phyloP scores from a whole-genome alignment of 2,888 invertebrate genomes.

The Coecobrya sp. region DNA sequence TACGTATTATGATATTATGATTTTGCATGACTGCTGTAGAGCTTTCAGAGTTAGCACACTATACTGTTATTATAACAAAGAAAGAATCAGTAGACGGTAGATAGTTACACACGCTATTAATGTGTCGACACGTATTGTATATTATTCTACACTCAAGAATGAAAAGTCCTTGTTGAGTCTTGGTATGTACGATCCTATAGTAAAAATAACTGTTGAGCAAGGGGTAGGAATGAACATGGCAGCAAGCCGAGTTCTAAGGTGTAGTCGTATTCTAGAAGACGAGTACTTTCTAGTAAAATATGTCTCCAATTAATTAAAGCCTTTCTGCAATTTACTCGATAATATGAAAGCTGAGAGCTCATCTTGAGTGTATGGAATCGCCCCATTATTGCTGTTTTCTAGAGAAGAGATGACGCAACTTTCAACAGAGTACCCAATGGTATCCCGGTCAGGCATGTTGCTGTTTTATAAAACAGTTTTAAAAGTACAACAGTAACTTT shows the following conservation, averaged over 20 bases:
- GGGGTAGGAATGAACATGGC: background rate
- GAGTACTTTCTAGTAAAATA: constrained; percentile 84
- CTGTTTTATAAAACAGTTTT: constrained; percentile 42
- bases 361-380: constrained; percentile 83
- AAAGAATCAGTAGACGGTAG: background rate
- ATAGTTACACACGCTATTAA: background rate
- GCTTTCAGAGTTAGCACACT: too few species aligned
- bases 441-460: background rate
- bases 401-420: constrained; percentile 31
- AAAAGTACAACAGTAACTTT: constrained; percentile 49
- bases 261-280: background rate
- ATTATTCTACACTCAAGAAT: background rate
- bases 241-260: constrained; percentile 43
- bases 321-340: constrained; percentile 85
- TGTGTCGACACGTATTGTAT: background rate
- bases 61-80: background rate
- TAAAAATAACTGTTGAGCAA: constrained; percentile 42
- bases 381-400: constrained; percentile 72
- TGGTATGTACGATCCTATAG: background rate
- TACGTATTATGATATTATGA: too few species aligned
- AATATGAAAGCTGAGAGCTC: constrained; percentile 86
- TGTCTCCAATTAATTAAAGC: constrained; percentile 87
- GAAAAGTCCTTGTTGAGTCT: constrained; percentile 28
- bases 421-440: background rate
- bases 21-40: background rate